These are phyloP conservation scores for Xerus inauris DNA, from an alignment of 2,113 vertebrate genomes.

Conservation along the genomic window DNA sequence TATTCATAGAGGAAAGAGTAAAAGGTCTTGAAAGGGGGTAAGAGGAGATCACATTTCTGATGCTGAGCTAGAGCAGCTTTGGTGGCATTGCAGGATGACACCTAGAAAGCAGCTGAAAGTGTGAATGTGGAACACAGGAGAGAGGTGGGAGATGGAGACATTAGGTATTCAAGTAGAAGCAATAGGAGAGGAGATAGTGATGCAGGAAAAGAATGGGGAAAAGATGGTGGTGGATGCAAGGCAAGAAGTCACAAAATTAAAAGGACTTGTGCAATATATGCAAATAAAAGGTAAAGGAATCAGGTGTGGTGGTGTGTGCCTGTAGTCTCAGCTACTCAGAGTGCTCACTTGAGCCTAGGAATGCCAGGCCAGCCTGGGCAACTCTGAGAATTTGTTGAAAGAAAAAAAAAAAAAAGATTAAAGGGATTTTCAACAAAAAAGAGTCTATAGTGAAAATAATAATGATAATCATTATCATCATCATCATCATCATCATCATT, in stretches of 20 bases:
- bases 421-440: neutral
- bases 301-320: neutral
- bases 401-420: neutral
- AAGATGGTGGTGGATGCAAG: neutral
- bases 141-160: neutral
- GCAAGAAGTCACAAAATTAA: neutral
- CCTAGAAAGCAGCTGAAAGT: neutral
- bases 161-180: neutral
- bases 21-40: neutral
- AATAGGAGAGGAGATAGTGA: neutral
- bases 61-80: neutral
- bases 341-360: neutral
- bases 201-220: neutral
- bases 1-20: neutral
- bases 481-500: too few species aligned
- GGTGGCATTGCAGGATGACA: neutral
- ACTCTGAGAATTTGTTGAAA: rapidly evolving
- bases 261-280: neutral
- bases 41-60: neutral
- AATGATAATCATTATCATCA: too few species aligned
- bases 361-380: too few species aligned
- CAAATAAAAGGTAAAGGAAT: neutral
- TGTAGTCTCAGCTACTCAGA: neutral
- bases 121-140: neutral
- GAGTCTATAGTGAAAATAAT: neutral